Conservation (phyloP, 2,888 invertebrate genomes). For the Zaprionus lineosus region DNA sequence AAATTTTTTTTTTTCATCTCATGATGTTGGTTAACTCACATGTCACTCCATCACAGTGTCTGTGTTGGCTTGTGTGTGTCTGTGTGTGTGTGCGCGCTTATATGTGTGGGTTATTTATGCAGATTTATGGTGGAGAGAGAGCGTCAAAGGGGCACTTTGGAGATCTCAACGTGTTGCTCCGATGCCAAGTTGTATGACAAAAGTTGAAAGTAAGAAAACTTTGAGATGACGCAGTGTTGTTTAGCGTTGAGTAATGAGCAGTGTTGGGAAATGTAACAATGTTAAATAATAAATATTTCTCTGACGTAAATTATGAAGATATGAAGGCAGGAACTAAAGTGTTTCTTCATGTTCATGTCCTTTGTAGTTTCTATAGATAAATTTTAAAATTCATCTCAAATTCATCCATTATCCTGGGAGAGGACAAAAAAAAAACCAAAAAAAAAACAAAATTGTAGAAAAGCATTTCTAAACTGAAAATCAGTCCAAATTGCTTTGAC, state of each 20-base stretch:
- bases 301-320: too few relatives aligned
- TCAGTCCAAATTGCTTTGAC: constrained; percentile 5
- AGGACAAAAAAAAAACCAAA: background rate
- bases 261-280: too few relatives aligned
- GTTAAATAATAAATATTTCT: too few relatives aligned
- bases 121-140: background rate
- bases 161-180: constrained; percentile 13
- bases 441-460: background rate
- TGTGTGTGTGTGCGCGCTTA: background rate
- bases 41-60: constrained; percentile 1
- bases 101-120: background rate
- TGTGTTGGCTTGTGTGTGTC: constrained; percentile 10
- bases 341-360: too few relatives aligned
- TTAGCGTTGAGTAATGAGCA: too few relatives aligned
- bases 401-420: too few relatives aligned
- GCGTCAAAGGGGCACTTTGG: constrained; percentile 36
- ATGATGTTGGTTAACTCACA: constrained; percentile 12
- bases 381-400: too few relatives aligned
- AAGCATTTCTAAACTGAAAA: background rate
- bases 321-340: too few relatives aligned
- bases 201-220: constrained; percentile 11
- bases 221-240: too few relatives aligned
- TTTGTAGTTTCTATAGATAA: too few relatives aligned
- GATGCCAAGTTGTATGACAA: constrained; percentile 3
- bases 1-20: constrained; percentile 37